Conservation (phyloP, 2,797 vertebrate genomes). For the Sebastes flavidus region DNA sequence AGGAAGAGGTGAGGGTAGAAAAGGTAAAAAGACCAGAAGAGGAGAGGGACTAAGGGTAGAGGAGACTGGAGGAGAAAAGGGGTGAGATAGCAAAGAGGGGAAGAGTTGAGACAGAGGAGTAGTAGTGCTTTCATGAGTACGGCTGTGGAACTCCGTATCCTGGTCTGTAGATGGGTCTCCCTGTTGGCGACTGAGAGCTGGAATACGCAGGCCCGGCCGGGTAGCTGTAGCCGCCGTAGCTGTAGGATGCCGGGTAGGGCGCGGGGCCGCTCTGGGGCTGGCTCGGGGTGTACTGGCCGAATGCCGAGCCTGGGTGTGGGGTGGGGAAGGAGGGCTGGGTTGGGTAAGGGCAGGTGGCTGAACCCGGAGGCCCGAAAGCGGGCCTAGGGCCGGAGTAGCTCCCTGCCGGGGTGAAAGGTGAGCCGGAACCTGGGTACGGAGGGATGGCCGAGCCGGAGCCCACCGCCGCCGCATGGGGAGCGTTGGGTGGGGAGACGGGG, state of each 20-base stretch:
- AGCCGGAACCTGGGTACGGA: conserved; percentile 76
- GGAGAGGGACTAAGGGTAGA: neutral
- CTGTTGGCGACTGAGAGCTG: conserved; percentile 77
- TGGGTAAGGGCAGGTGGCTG: conserved; percentile 83
- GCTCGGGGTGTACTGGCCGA: conserved; percentile 79
- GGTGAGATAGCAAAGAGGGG: conserved; percentile 17
- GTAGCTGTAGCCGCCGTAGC: conserved; percentile 80
- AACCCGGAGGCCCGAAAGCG: conserved; percentile 60
- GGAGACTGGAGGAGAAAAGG: neutral
- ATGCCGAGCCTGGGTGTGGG: conserved; percentile 76
- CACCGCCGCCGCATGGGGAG: conserved; percentile 30
- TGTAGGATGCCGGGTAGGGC: conserved; percentile 77
- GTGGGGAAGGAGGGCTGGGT: conserved; percentile 82
- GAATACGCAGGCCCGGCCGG: conserved; percentile 69
- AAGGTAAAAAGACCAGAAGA: conserved; percentile 16
- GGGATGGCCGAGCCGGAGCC: conserved; percentile 72
- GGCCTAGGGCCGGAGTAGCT: conserved; percentile 71
- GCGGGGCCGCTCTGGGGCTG: conserved; percentile 46
- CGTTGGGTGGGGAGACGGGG: conserved; percentile 72
- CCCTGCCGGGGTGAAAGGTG: conserved; percentile 66
- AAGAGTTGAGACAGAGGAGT: conserved; percentile 18
- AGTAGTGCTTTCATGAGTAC: conserved; percentile 78
- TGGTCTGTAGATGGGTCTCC: conserved; percentile 81
- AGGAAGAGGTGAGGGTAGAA: conserved; percentile 7
- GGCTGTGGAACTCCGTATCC: conserved; percentile 84